Conservation (phyloP, 2,113 vertebrate genomes). For the Leucoraja erinaceus region DNA sequence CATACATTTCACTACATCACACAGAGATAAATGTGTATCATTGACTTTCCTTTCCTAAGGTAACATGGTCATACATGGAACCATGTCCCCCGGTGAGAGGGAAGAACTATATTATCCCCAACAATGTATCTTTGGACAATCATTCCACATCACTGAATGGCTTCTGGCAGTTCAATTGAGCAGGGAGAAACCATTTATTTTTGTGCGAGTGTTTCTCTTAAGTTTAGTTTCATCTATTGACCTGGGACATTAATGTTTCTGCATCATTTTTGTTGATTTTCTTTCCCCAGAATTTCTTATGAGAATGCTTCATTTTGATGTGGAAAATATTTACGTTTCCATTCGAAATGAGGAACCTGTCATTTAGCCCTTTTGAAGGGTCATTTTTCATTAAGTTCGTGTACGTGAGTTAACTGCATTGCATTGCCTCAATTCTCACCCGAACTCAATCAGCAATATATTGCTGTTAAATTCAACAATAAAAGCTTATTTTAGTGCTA, state of each 20-base stretch:
- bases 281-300: background rate
- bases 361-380: background rate
- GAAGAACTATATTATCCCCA: background rate
- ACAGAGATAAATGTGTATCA: background rate
- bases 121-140: background rate
- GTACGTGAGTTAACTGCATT: background rate
- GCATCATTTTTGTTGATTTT: background rate
- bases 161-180: conserved; percentile 8
- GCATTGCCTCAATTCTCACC: background rate
- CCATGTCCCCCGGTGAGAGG: background rate
- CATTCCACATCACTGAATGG: conserved; percentile 23
- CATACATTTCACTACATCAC: background rate
- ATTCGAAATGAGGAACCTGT: background rate
- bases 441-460: background rate
- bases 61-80: background rate
- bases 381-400: background rate
- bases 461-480: background rate
- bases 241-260: background rate
- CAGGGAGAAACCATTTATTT: conserved; percentile 14
- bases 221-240: background rate
- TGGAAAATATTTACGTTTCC: no score
- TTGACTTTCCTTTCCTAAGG: background rate
- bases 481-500: background rate
- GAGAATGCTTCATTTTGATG: background rate
- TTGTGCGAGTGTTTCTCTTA: background rate